Evolutionary conservation across 1,140 invertebrate species (phyloP).

Genomic region (Achatina immaculata): DNA sequence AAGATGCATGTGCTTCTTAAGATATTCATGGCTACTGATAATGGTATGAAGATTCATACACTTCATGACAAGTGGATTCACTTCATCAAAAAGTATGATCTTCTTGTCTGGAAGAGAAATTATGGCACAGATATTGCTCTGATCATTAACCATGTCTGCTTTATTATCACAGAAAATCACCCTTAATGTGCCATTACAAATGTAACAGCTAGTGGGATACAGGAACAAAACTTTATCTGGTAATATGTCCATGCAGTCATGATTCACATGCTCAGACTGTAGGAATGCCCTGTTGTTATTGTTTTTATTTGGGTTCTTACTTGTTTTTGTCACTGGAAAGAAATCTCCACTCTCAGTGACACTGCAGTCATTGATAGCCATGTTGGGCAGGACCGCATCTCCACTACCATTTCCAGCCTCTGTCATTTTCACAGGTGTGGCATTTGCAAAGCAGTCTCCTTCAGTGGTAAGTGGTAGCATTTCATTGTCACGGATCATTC

Average conservation of each 20-base stretch:
- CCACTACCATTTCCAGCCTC: not conserved
- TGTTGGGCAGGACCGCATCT: not conserved
- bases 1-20: not conserved
- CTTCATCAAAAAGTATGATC: not conserved
- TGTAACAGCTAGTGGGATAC: too few relatives aligned
- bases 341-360: not conserved
- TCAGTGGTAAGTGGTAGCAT: not conserved
- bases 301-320: not conserved
- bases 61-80: not conserved
- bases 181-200: too few relatives aligned
- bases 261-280: too few relatives aligned
- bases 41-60: not conserved
- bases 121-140: too few relatives aligned
- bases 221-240: too few relatives aligned
- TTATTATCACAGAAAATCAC: too few relatives aligned
- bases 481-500: not conserved
- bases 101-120: too few relatives aligned
- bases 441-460: not conserved
- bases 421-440: not conserved
- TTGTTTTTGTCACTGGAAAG: too few relatives aligned
- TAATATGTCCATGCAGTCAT: too few relatives aligned
- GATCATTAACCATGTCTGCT: too few relatives aligned
- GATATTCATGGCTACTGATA: not conserved
- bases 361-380: not conserved
- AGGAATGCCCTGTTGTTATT: conserved; percentile 5